Conservation (phyloP, 1,140 invertebrate genomes). For the Drosophila cardini region DNA sequence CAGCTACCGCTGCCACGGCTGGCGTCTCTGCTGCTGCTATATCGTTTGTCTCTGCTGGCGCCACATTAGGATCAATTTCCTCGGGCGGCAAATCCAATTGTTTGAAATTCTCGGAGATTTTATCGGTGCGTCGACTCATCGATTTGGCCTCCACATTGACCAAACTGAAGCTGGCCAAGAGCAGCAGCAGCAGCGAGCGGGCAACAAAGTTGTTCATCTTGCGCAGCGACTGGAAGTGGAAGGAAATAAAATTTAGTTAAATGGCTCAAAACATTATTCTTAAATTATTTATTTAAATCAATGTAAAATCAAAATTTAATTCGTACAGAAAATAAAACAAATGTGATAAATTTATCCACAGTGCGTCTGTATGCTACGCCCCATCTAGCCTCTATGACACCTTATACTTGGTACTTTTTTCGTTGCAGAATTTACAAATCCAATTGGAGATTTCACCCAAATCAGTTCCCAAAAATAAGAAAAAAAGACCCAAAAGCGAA, state of each 20-base stretch:
- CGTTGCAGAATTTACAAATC: slow-evolving; percentile 6
- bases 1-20: background rate
- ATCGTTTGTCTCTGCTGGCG: slow-evolving; percentile 57
- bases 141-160: slow-evolving; percentile 59
- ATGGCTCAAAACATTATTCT: no score
- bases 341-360: no score
- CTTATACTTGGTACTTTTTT: background rate
- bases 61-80: slow-evolving; percentile 82
- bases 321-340: background rate
- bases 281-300: no score
- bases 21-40: slow-evolving; percentile 26
- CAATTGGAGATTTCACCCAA: slow-evolving; percentile 37
- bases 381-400: no score
- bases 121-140: slow-evolving; percentile 71
- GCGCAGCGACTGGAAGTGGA: slow-evolving; percentile 7
- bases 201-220: slow-evolving; percentile 43
- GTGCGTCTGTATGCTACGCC: no score
- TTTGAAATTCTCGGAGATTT: slow-evolving; percentile 80
- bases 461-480: background rate
- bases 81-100: slow-evolving; percentile 77
- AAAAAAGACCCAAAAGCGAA: slow-evolving; percentile 34
- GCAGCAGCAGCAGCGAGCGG: slow-evolving; percentile 50
- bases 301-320: background rate
- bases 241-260: no score
- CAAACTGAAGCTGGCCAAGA: slow-evolving; percentile 40